phyloP scores from a whole-genome alignment of 2,113 vertebrate species.

The Xiphophorus maculatus region DNA sequence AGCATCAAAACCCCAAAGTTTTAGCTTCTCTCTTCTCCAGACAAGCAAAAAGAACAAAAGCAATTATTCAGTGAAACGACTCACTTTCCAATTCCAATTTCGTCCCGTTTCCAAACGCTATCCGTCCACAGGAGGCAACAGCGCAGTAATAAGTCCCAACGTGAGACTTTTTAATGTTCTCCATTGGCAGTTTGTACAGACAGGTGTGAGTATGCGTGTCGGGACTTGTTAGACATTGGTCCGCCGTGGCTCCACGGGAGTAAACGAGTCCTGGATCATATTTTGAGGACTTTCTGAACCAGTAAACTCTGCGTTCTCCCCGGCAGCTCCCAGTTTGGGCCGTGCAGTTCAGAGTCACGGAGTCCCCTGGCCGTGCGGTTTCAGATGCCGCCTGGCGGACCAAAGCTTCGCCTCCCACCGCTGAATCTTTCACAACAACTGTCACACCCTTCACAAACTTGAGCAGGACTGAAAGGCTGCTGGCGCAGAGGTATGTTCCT shows the following conservation, averaged over 20 bases:
- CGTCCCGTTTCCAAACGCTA: conserved; percentile 48
- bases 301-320: too few relatives aligned
- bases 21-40: background rate
- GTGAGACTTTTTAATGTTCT: too few relatives aligned
- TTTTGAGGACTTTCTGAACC: background rate
- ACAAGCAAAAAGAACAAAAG: background rate
- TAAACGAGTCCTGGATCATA: conserved; percentile 52
- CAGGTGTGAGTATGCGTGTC: conserved; percentile 37
- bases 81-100: conserved; percentile 10
- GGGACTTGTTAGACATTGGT: conserved; percentile 20
- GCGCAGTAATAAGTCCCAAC: too few relatives aligned
- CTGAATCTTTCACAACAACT: conserved; percentile 28
- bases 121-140: conserved; percentile 56
- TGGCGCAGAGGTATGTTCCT: conserved; percentile 15
- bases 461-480: background rate
- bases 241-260: conserved; percentile 11
- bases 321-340: too few relatives aligned
- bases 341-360: too few relatives aligned
- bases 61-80: background rate
- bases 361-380: too few relatives aligned
- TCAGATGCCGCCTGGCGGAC: too few relatives aligned
- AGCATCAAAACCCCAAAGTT: background rate
- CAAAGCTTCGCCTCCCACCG: background rate
- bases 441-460: background rate
- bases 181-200: conserved; percentile 26